These are phyloP conservation scores for Neuroterus valhalla DNA, from an alignment of 1,140 invertebrate species.

Conservation along the genomic window DNA sequence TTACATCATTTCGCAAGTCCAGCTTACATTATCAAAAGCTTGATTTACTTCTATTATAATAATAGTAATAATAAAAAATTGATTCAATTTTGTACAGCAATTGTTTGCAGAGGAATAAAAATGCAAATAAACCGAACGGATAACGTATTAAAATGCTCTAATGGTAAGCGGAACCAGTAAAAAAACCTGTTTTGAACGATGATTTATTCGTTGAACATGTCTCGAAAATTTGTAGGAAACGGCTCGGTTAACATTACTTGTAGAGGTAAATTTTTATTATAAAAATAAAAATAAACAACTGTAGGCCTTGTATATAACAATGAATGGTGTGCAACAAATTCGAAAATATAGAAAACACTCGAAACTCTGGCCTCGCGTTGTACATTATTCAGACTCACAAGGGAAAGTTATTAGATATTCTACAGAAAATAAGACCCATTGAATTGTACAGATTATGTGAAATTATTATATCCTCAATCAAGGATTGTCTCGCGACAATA, in stretches of 20 bases:
- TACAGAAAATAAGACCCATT: slow-evolving; percentile 35
- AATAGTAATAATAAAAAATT: slow-evolving; percentile 15
- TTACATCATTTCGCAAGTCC: slow-evolving; percentile 21
- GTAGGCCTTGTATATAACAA: slow-evolving; percentile 52
- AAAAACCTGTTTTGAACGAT: background rate
- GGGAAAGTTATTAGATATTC: slow-evolving; percentile 17
- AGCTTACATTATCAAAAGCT: slow-evolving; percentile 9
- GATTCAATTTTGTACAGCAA: slow-evolving; percentile 15
- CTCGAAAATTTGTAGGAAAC: slow-evolving; percentile 20
- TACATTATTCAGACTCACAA: slow-evolving; percentile 34
- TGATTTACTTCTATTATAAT: background rate
- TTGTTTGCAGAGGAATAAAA: slow-evolving; percentile 25
- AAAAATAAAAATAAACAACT: slow-evolving; percentile 54
- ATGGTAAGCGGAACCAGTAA: slow-evolving; percentile 9
- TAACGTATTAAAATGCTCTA: slow-evolving; percentile 13
- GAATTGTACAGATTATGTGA: slow-evolving; percentile 33
- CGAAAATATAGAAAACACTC: slow-evolving; percentile 30
- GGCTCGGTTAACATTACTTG: slow-evolving; percentile 28
- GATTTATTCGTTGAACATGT: slow-evolving; percentile 19
- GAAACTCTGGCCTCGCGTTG: slow-evolving; percentile 25
- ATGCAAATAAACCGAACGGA: slow-evolving; percentile 9
- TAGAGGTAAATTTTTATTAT: slow-evolving; percentile 42
- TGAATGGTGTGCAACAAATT: slow-evolving; percentile 27
- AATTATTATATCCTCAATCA: background rate
- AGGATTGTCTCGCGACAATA: background rate